phyloP scores from a whole-genome alignment of 2,888 invertebrate species.

The Brassicogethes aeneus region DNA sequence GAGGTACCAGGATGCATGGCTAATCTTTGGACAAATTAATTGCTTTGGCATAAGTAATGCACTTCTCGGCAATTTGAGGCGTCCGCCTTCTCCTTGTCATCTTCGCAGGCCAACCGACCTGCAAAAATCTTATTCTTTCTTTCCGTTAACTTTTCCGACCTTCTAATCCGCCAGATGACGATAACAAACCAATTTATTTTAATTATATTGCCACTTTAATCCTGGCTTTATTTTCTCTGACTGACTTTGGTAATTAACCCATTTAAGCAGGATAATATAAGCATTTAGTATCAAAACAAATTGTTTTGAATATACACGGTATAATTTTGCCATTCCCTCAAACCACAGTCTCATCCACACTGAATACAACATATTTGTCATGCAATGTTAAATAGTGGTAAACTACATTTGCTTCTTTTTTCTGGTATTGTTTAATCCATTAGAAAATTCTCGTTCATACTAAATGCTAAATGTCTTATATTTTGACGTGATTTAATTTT shows the following conservation, averaged over 20 bases:
- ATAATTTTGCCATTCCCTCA: no score
- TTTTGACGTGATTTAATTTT: no score
- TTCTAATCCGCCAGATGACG: neutral
- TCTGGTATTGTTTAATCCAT: no score
- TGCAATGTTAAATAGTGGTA: no score
- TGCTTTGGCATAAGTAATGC: conserved; percentile 40
- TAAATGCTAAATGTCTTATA: no score
- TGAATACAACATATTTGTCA: no score
- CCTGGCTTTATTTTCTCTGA: neutral
- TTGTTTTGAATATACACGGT: no score
- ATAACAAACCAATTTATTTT: conserved; percentile 1
- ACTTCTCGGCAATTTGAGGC: conserved; percentile 17
- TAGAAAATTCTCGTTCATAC: no score
- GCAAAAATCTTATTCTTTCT: conserved; percentile 27
- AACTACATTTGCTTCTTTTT: no score
- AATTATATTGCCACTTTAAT: neutral
- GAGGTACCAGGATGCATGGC: conserved; percentile 40
- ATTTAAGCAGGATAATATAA: no score
- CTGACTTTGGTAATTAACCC: neutral
- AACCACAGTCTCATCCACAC: no score
- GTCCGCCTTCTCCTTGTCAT: conserved; percentile 5
- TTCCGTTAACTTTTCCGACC: conserved; percentile 20
- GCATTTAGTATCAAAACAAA: no score
- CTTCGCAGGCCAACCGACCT: neutral
- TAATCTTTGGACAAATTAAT: conserved; percentile 45